A percentile compares a stretch with the other conserved stretches of the same genome.
Conservation (phyloP, 2,113 vertebrate genomes). For the Macquaria ambigua region DNA sequence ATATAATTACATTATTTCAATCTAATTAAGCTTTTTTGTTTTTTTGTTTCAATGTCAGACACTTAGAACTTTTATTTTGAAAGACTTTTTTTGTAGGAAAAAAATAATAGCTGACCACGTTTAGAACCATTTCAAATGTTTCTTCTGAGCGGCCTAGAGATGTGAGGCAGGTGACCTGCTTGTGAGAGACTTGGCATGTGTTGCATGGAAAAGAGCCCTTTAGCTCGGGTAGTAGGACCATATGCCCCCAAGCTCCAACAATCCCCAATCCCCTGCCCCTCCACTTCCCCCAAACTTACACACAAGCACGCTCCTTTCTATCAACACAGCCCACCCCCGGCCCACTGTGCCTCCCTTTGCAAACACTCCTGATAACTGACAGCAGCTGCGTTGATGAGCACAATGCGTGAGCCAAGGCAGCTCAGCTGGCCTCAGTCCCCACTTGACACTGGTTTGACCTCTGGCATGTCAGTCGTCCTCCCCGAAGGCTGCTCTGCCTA, state of each 20-base stretch:
- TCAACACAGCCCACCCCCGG: constrained; percentile 39
- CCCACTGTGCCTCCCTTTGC: constrained; percentile 33
- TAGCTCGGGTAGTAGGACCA: constrained; percentile 55
- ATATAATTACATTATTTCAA: not conserved
- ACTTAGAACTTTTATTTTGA: not conserved
- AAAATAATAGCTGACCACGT: not conserved
- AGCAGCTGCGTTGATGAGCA: constrained; percentile 82
- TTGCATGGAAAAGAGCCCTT: constrained; percentile 50
- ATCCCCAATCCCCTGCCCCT: constrained; percentile 12
- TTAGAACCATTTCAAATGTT: not conserved
- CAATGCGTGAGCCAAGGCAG: constrained; percentile 73
- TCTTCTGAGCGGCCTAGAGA: not conserved
- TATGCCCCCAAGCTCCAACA: constrained; percentile 68
- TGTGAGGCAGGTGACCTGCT: constrained; percentile 69
- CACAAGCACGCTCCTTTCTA: constrained; percentile 64
- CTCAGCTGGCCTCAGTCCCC: constrained; percentile 86
- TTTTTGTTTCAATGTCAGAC: not conserved
- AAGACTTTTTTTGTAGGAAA: not conserved
- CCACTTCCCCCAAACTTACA: constrained; percentile 43
- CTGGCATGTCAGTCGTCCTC: constrained; percentile 72
- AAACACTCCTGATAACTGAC: constrained; percentile 74
- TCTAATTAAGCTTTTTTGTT: not conserved
- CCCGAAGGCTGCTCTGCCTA: constrained; percentile 71
- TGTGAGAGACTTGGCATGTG: constrained; percentile 78
- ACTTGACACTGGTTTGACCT: constrained; percentile 85